Conservation (phyloP, 2,888 invertebrate genomes). For the Caenorhabditis sp. region DNA sequence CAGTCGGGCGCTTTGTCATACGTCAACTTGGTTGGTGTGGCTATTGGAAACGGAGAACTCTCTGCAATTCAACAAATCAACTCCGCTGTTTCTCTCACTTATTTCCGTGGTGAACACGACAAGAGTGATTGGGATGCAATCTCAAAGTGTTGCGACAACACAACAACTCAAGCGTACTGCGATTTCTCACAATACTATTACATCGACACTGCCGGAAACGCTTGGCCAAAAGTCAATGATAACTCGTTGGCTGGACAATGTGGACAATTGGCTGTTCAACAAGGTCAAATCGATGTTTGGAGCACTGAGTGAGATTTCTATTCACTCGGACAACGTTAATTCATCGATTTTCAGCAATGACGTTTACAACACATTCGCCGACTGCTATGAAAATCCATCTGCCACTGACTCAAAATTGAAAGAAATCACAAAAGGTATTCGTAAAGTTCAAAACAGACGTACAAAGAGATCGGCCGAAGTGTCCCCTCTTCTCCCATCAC, state of each 20-base stretch:
- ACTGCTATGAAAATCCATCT: constrained; percentile 43
- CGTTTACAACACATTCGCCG: constrained; percentile 60
- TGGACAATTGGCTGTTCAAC: constrained; percentile 45
- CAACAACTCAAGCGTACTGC: constrained; percentile 48
- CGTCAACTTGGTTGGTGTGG: constrained; percentile 62
- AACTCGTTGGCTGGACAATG: constrained; percentile 44
- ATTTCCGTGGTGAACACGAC: constrained; percentile 56
- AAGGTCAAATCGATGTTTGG: constrained; percentile 54
- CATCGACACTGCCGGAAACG: constrained; percentile 60
- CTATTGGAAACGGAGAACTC: constrained; percentile 68
- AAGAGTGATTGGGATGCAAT: constrained; percentile 57
- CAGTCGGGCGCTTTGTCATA: constrained; percentile 17
- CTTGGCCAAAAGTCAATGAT: constrained; percentile 46
- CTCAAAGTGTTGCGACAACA: constrained; percentile 42
- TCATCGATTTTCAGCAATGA: constrained; percentile 42
- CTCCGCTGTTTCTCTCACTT: constrained; percentile 57
- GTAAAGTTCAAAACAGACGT: constrained; percentile 26
- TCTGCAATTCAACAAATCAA: constrained; percentile 59
- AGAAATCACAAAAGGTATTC: constrained; percentile 21
- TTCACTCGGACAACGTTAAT: not conserved
- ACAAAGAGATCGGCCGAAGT: constrained; percentile 40
- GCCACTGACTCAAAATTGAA: constrained; percentile 22
- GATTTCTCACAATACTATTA: constrained; percentile 52
- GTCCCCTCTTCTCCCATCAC: constrained; percentile 37
- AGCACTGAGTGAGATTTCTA: constrained; percentile 38